A percentile compares a stretch with the other conserved stretches of the same genome.
Conservation (phyloP, 1,140 invertebrate genomes). For the Parasteatoda tepidariorum region DNA sequence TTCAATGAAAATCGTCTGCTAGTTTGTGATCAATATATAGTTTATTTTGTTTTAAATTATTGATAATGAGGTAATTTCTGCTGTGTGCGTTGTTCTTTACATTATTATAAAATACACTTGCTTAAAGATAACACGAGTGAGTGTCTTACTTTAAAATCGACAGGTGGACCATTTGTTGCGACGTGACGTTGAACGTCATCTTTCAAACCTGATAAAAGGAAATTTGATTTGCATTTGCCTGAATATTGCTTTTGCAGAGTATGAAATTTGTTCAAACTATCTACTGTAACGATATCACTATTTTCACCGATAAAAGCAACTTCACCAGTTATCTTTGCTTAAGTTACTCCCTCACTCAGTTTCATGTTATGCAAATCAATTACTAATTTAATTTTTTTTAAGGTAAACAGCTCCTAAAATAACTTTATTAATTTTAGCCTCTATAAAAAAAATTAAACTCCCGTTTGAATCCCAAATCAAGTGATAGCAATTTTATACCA, state of each 20-base stretch:
- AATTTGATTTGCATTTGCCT: background rate
- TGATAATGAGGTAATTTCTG: too few relatives aligned
- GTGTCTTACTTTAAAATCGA: background rate
- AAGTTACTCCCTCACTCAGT: slow-evolving; percentile 15
- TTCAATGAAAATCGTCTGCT: too few relatives aligned
- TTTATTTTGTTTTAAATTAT: too few relatives aligned
- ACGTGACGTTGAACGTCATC: background rate
- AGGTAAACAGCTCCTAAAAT: slow-evolving; percentile 32
- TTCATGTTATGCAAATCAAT: slow-evolving; percentile 15
- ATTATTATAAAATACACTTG: too few relatives aligned
- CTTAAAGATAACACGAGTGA: too few relatives aligned
- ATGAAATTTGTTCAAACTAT: background rate
- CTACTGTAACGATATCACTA: background rate
- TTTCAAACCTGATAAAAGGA: background rate
- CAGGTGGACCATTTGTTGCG: slow-evolving; percentile 3
- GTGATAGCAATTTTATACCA: background rate
- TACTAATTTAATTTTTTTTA: slow-evolving; percentile 8
- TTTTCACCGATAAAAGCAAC: background rate
- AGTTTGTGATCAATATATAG: too few relatives aligned
- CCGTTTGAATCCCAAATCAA: background rate
- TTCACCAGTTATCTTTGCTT: background rate
- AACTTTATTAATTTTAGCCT: slow-evolving; percentile 3
- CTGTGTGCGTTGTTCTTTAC: too few relatives aligned
- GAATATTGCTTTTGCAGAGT: background rate
- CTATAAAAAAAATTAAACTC: background rate